Evolutionary conservation across 2,113 vertebrate genomes (phyloP), one percentile per base, ranked within the genome.

Genomic region (Platycercus adscitus): DNA sequence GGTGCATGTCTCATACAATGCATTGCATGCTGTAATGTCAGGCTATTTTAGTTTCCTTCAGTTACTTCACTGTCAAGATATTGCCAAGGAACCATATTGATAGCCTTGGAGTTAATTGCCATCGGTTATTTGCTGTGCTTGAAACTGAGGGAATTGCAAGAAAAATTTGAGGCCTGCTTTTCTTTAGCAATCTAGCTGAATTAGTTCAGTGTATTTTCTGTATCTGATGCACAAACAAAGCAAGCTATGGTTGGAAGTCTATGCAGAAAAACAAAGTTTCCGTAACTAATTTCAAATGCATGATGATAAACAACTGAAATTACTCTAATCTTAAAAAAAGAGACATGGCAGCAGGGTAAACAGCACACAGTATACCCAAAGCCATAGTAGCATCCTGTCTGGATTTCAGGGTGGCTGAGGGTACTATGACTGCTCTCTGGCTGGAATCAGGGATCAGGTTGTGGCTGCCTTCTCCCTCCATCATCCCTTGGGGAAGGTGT

Each of bases 381-480:
- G 72, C 58, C 10, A 1, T 2, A 24, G 83, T 28, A 58, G 23
- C 9, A 14, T 61, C 24, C 58, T 73, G 50, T 19, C 53, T 60
- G 60, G n/a, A 6, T 58, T 84, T 80, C 5, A 2, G 73, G 68
- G 6, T 49, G 56, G 46, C 28, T 20, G 31, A 84, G 49, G 37
- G 49, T 5, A 1, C 11, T 37, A 29, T 1, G 8, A 16, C 6
- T 35, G 11, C 7, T 39, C 25, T 55, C 29, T 21, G 13, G 35
- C 56, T 68, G 43, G 21, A 75, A 9, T 7, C 10, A 0, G 17
- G 13, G 21, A 1, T 50, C 28, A 31, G 41, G 7, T 31, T 53
- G 29, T 0, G 2, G 23, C 33, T 0, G 2, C 8, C 15, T 37
- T 26, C 6, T 49, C 17, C 19, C 4, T 75, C 19, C 43, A 3